phyloP scores from a whole-genome alignment of 2,888 invertebrate genomes.

The Eupithecia pulchellata region DNA sequence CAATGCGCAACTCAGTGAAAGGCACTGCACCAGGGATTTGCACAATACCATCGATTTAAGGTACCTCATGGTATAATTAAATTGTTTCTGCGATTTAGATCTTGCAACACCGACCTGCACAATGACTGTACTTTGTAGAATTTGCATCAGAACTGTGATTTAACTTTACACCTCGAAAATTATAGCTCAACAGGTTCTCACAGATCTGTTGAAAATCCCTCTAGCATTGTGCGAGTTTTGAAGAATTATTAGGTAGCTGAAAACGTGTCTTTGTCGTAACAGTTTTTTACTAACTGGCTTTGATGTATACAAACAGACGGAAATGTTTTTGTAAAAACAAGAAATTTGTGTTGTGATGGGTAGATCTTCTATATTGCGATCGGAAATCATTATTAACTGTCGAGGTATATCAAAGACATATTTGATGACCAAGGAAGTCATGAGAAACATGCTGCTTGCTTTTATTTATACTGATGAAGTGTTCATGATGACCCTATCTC shows the following conservation, averaged over 20 bases:
- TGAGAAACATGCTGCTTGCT: conserved; percentile 2
- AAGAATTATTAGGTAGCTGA: neutral
- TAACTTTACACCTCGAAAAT: conserved; percentile 37
- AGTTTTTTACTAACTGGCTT: neutral
- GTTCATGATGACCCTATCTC: neutral
- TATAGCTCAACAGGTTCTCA: conserved; percentile 29
- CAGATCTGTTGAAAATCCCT: conserved; percentile 17
- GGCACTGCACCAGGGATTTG: conserved; percentile 50
- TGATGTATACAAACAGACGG: neutral
- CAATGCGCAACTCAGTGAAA: conserved; percentile 53
- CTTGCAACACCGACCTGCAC: conserved; percentile 38
- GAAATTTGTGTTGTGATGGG: neutral
- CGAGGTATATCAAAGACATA: neutral
- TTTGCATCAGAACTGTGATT: conserved; percentile 41
- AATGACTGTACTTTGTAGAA: conserved; percentile 40
- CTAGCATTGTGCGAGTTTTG: neutral
- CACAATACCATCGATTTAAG: conserved; percentile 47
- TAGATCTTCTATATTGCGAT: neutral
- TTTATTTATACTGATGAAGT: conserved; percentile 10
- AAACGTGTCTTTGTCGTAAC: neutral
- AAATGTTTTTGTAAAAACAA: conserved; percentile 9
- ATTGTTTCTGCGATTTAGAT: conserved; percentile 48
- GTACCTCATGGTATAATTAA: conserved; percentile 53
- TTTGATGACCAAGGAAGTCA: conserved; percentile 12
- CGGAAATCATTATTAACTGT: conserved; percentile 12